A percentile compares a stretch with the other conserved stretches of the same genome.
Conservation (phyloP, 2,113 vertebrate genomes). For the Circaetus cinerascens region DNA sequence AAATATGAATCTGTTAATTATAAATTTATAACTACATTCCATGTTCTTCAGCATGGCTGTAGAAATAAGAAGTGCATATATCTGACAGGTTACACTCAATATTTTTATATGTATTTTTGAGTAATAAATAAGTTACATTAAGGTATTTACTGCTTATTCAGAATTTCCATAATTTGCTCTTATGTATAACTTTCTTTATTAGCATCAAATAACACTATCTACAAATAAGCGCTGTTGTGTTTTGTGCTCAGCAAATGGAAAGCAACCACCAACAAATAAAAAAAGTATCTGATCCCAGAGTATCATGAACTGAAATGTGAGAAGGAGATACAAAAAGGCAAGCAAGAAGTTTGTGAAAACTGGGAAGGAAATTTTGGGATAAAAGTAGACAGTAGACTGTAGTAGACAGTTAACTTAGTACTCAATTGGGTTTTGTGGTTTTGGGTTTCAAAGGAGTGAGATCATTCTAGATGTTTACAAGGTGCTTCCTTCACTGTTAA, state of each 20-base stretch:
- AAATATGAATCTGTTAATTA: neutral
- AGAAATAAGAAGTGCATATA: neutral
- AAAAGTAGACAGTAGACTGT: neutral
- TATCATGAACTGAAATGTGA: neutral
- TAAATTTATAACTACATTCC: neutral
- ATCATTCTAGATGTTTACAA: neutral
- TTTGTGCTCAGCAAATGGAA: neutral
- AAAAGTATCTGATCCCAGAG: neutral
- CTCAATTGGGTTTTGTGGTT: accelerated
- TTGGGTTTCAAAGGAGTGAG: neutral
- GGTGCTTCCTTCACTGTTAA: neutral
- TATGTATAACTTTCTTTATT: neutral
- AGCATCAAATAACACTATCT: neutral
- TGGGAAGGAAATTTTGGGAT: neutral
- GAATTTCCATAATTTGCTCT: neutral
- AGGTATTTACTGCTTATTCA: neutral
- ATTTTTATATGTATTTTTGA: neutral
- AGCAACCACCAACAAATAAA: neutral
- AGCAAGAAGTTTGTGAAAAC: neutral
- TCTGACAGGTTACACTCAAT: neutral
- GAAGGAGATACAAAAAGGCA: neutral
- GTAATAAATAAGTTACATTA: neutral
- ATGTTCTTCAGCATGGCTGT: neutral
- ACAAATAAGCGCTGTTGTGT: neutral
- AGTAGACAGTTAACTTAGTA: neutral